Percentiles rank a stretch among this genome's conserved stretches.
These are phyloP conservation scores for Drepana arcuata DNA, from an alignment of 1,140 invertebrate species.

Conservation along the genomic window DNA sequence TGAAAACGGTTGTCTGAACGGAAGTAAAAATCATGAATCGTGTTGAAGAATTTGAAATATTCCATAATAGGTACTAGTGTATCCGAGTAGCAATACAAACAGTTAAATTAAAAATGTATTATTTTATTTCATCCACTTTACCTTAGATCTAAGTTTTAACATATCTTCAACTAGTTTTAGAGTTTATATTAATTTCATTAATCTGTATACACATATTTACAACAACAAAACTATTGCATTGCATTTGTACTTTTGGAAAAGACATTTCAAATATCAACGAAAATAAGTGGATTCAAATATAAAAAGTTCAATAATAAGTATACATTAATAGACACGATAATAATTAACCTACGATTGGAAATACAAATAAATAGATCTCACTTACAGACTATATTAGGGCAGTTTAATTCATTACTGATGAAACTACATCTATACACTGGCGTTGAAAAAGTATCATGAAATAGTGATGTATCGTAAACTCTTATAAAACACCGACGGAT, in stretches of 20 bases:
- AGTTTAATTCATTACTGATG: no score
- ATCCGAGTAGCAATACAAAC: slow-evolving; percentile 10
- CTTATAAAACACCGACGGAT: slow-evolving; percentile 11
- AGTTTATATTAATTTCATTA: slow-evolving; percentile 38
- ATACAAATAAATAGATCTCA: slow-evolving; percentile 48
- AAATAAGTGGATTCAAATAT: slow-evolving; percentile 11
- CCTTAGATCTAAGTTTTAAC: slow-evolving; percentile 37
- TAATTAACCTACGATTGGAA: slow-evolving; percentile 17
- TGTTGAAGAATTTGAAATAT: no score
- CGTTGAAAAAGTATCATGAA: slow-evolving; percentile 28
- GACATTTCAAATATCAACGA: slow-evolving; percentile 13
- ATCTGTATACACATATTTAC: slow-evolving; percentile 66
- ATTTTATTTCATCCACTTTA: slow-evolving; percentile 30
- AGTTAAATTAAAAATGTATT: slow-evolving; percentile 39
- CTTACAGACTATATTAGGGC: slow-evolving; percentile 24
- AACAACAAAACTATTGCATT: slow-evolving; percentile 49
- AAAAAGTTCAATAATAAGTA: slow-evolving; percentile 25
- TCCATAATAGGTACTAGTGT: no score
- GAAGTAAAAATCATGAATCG: no score
- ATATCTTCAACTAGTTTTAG: slow-evolving; percentile 29
- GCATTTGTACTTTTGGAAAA: slow-evolving; percentile 26
- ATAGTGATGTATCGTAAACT: slow-evolving; percentile 18
- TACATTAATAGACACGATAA: slow-evolving; percentile 2
- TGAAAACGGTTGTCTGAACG: no score
- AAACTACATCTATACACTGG: slow-evolving; percentile 34